Evolutionary conservation across 2,888 invertebrate genomes (phyloP), one percentile per base, ranked within the genome.

Genomic region (Tricholauxania praeusta): DNA sequence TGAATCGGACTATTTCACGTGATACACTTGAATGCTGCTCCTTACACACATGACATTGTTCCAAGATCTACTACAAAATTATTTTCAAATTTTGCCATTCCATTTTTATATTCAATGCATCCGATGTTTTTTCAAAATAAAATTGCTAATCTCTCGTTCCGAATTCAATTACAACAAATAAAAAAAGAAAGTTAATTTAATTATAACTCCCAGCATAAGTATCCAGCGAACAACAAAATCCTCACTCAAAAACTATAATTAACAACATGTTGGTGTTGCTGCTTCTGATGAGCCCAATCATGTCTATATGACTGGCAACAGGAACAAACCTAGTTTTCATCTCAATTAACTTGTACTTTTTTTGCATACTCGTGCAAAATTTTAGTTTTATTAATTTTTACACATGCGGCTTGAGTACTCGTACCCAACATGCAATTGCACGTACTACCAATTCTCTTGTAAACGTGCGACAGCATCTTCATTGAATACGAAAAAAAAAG

Each of bases 281-380:
- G 12, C 22, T 52, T 49, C n/a, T 48, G 17, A 10, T 64, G 48
- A 19, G 17, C 63, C 49, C 63, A 49, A 64, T 22, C 19, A 39
- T 17, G 22, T 57, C 28, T 19, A 6, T 49, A 64, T 22, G 48
- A 10, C 12, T 48, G 3, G 39, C n/a, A 67, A 57, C 67, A 67
- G 67, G 67, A 67, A 67, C 67, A 55, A 57, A 67, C 67, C 55
- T 55, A 57, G 55, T 57, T 66, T 57, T 10, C 57, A 39, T 19
- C 51, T 22, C 64, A 64, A 51, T 39, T 39, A 10, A 39, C 39
- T 39, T 6, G 7, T 39, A 10, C 1, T 39, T 39, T 39, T 39
- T 39, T 39, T 39, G 39, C 39, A 39, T 39, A 17, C 64, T 12
- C n/a, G 17, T 49, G 22, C 49, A 55, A 64, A 14, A 67, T 66